phyloP scores from a whole-genome alignment of 1,140 invertebrate genomes.

The Paralvinella palmiformis region DNA sequence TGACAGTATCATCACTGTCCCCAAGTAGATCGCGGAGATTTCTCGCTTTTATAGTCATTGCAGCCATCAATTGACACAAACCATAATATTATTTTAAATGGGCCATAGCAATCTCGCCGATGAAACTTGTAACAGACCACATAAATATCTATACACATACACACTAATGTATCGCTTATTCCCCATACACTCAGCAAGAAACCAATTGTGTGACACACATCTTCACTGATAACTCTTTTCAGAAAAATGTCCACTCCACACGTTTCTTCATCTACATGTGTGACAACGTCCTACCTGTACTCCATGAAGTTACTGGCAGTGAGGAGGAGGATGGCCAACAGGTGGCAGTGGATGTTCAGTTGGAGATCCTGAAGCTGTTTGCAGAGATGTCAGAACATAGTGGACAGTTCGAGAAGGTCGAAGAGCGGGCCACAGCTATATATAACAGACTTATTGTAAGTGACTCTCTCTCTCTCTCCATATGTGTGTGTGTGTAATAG shows the following conservation, averaged over 20 bases:
- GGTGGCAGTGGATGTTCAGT: slow-evolving; percentile 60
- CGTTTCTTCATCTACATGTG: slow-evolving; percentile 82
- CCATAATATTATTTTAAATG: too few relatives aligned
- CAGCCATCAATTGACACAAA: too few relatives aligned
- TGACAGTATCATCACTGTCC: too few relatives aligned
- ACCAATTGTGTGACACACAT: neutral
- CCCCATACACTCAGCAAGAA: neutral
- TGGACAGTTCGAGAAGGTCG: slow-evolving; percentile 67
- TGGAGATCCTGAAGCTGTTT: slow-evolving; percentile 79
- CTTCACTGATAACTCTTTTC: slow-evolving; percentile 46
- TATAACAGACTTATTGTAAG: slow-evolving; percentile 74
- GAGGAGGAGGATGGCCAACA: slow-evolving; percentile 44
- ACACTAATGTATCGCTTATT: too few relatives aligned
- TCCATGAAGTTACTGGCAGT: slow-evolving; percentile 44
- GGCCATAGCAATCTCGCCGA: too few relatives aligned
- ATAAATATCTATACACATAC: too few relatives aligned
- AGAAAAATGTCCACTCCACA: slow-evolving; percentile 81
- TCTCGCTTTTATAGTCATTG: too few relatives aligned
- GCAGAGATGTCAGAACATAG: slow-evolving; percentile 75
- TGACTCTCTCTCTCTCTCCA: slow-evolving; percentile 10
- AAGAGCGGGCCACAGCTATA: slow-evolving; percentile 65
- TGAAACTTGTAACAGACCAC: too few relatives aligned
- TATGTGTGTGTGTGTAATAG: neutral
- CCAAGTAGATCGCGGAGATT: too few relatives aligned
- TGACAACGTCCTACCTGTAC: slow-evolving; percentile 69